Conservation (phyloP, 2,888 invertebrate species). For the Drosophila monieri region DNA sequence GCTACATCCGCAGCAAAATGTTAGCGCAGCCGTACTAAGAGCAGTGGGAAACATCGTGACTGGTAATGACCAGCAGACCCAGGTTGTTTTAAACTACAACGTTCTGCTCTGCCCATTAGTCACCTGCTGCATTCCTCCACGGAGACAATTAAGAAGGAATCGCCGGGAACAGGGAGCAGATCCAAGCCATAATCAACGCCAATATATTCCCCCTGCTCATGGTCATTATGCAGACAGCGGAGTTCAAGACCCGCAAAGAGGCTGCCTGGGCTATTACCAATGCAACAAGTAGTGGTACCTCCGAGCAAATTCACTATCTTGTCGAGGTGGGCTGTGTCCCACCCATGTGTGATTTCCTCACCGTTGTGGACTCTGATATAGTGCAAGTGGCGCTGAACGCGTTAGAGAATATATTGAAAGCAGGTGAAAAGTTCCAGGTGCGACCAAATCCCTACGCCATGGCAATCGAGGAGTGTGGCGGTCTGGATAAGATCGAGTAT, state of each 20-base stretch:
- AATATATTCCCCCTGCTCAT: slow-evolving; percentile 96
- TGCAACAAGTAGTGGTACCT: slow-evolving; percentile 96
- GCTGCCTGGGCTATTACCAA: slow-evolving; percentile 99
- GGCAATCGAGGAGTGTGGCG: slow-evolving; percentile 96
- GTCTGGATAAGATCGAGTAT: slow-evolving; percentile 98
- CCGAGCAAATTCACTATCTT: slow-evolving; percentile 92
- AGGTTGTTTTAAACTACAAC: slow-evolving; percentile 95
- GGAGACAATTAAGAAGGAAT: slow-evolving; percentile 96
- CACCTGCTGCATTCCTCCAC: slow-evolving; percentile 90
- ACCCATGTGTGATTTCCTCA: slow-evolving; percentile 96
- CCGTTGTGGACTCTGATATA: slow-evolving; percentile 96
- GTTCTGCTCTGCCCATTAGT: slow-evolving; percentile 93
- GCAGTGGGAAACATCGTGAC: slow-evolving; percentile 99
- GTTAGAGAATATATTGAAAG: slow-evolving; percentile 95
- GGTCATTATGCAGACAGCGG: slow-evolving; percentile 94
- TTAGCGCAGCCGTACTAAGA: slow-evolving; percentile 95
- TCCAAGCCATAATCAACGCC: slow-evolving; percentile 97
- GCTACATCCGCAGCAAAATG: slow-evolving; percentile 91
- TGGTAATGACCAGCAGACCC: slow-evolving; percentile 97
- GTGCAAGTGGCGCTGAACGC: slow-evolving; percentile 98
- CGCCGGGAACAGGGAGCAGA: slow-evolving; percentile 96
- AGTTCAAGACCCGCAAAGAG: slow-evolving; percentile 96
- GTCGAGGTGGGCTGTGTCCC: slow-evolving; percentile 93
- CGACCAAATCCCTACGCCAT: slow-evolving; percentile 95
- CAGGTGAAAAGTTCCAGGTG: slow-evolving; percentile 93